Base-by-base conservation (phyloP, 2,888 invertebrate species). In the Drosophila tripunctata region DNA sequence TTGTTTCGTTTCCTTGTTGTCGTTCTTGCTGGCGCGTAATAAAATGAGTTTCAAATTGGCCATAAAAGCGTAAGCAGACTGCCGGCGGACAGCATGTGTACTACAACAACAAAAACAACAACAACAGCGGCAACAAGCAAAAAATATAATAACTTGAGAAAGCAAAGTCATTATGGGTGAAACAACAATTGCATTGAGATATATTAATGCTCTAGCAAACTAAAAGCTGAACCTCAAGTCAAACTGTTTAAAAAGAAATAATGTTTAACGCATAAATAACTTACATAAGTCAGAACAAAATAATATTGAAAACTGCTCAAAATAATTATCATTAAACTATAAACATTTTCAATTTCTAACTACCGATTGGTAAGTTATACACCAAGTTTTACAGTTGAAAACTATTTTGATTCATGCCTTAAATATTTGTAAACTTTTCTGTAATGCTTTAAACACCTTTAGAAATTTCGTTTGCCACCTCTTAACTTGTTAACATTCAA, bases 31-130 rank as follows among this genome's bases (percentile, higher is more conserved):
- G 51, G 35, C 47, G 60, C 58, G 56, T 56, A 82, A 68, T 71
- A 79, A 87, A 81, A 82, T 75, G 86, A 83, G 83, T 75, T 87
- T 84, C 84, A 77, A 83, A 87, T 84, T 87, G 87, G 84, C 74
- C 79, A 77, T 79, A 80, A 84, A 79, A 67, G 73, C 51, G 67
- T 58, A 67, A 67, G 57, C 60, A 64, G 78, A 44, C 67, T 66
- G 55, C 44, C 12, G 22, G 40, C 38, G 21, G 35, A 38, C 38
- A 70, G 31, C 54, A 56, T 54, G 47, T 60, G 47, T 54, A 36
- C 47, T 45, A 38, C 33, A 36, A 50, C 44, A 58, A 27, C 36
- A 54, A 24, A 31, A 69, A 31, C n/a, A 41, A 6, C 50, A 48
- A 30, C 14, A 51, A 48, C 8, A 57, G 17, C 15, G 58, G 17